phyloP scores from a whole-genome alignment of 2,113 vertebrate genomes.

The Herpailurus yagouaroundi region DNA sequence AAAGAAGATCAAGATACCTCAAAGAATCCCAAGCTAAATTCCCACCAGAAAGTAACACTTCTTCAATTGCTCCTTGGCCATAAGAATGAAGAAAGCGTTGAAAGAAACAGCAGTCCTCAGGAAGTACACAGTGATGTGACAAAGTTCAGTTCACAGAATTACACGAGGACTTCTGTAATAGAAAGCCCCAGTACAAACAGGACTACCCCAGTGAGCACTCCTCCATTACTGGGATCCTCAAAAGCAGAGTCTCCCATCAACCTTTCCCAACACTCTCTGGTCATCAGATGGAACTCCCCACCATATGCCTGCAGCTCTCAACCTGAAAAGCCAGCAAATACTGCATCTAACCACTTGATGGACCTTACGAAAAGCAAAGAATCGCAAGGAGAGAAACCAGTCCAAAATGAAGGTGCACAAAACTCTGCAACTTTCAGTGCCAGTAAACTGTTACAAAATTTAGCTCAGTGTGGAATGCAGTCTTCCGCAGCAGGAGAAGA shows the following conservation, averaged over 20 bases:
- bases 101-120: slow-evolving; percentile 87
- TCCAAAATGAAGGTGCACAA: slow-evolving; percentile 87
- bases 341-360: slow-evolving; percentile 84
- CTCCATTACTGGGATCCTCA: slow-evolving; percentile 83
- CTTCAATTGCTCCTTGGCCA: slow-evolving; percentile 97
- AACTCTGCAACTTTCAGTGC: slow-evolving; percentile 93
- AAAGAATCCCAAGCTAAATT: slow-evolving; percentile 89
- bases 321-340: slow-evolving; percentile 81
- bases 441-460: slow-evolving; percentile 97
- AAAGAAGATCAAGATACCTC: slow-evolving; percentile 90
- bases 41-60: slow-evolving; percentile 95
- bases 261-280: slow-evolving; percentile 85
- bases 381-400: slow-evolving; percentile 86
- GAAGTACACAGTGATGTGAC: slow-evolving; percentile 87
- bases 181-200: slow-evolving; percentile 85
- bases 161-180: slow-evolving; percentile 86
- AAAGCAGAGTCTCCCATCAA: slow-evolving; percentile 89
- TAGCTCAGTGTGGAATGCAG: slow-evolving; percentile 94
- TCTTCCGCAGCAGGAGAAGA: slow-evolving; percentile 84
- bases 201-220: slow-evolving; percentile 88
- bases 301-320: slow-evolving; percentile 82
- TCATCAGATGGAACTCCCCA: slow-evolving; percentile 85
- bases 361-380: slow-evolving; percentile 89
- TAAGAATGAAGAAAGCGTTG: slow-evolving; percentile 91
- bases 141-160: slow-evolving; percentile 87